phyloP scores from a whole-genome alignment of 2,888 invertebrate species.

The Epinotia nisella region DNA sequence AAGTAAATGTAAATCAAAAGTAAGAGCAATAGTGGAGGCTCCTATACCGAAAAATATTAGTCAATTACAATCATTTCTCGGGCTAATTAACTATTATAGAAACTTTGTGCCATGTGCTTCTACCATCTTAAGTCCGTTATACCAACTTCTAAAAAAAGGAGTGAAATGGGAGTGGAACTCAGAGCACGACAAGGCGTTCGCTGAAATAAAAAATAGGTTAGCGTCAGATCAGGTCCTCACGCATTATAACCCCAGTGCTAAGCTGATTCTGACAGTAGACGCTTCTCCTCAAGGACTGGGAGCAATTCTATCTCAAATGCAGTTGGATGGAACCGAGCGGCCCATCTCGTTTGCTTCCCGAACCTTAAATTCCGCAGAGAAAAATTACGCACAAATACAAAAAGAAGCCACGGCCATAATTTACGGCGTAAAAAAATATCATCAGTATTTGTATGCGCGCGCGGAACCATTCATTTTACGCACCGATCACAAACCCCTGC shows the following conservation, averaged over 20 bases:
- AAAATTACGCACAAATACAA: slow-evolving; percentile 44
- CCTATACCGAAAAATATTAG: slow-evolving; percentile 44
- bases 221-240: slow-evolving; percentile 47
- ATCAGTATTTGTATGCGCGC: too few relatives aligned
- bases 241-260: slow-evolving; percentile 48
- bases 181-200: slow-evolving; percentile 38
- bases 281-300: slow-evolving; percentile 49
- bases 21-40: slow-evolving; percentile 39
- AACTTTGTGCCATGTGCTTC: slow-evolving; percentile 47
- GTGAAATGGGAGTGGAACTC: slow-evolving; percentile 39
- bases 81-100: slow-evolving; percentile 49
- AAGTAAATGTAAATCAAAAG: slow-evolving; percentile 18
- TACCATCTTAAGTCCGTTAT: slow-evolving; percentile 35
- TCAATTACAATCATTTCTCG: slow-evolving; percentile 50
- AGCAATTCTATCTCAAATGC: slow-evolving; percentile 47
- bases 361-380: slow-evolving; percentile 48
- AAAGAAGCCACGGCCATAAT: too few relatives aligned
- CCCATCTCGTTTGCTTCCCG: slow-evolving; percentile 51
- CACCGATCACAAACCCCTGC: too few relatives aligned
- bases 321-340: slow-evolving; percentile 39
- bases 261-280: slow-evolving; percentile 50
- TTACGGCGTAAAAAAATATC: too few relatives aligned
- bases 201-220: slow-evolving; percentile 44
- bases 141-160: slow-evolving; percentile 29
- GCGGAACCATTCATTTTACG: too few relatives aligned